Percentiles rank a stretch among this genome's conserved stretches.
Conservation (phyloP, 2,113 vertebrate species). For the Centropus bengalensis region DNA sequence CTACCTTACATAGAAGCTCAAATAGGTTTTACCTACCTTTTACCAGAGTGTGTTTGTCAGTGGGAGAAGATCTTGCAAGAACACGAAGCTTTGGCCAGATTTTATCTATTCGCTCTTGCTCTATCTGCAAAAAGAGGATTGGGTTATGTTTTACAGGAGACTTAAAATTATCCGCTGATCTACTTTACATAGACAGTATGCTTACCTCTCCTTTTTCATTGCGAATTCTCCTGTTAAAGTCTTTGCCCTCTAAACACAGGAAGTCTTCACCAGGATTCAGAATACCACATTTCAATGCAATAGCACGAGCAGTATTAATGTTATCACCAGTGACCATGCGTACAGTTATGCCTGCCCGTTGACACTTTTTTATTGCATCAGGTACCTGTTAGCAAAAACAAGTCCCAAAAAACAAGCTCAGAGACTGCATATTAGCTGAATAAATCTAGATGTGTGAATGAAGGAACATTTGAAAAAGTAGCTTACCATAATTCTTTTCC, state of each 20-base stretch:
- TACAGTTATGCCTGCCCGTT: slow-evolving; percentile 96
- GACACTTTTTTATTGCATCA: slow-evolving; percentile 96
- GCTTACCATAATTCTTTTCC: neutral
- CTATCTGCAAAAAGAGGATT: slow-evolving; percentile 85
- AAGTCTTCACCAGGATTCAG: slow-evolving; percentile 95
- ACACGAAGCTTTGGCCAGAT: slow-evolving; percentile 98
- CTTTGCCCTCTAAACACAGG: slow-evolving; percentile 95
- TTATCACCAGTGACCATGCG: slow-evolving; percentile 99
- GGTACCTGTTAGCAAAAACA: slow-evolving; percentile 82
- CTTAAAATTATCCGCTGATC: neutral
- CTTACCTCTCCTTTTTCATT: slow-evolving; percentile 98
- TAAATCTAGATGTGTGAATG: neutral
- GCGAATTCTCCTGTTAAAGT: slow-evolving; percentile 97
- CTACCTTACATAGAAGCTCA: neutral
- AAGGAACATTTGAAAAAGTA: neutral
- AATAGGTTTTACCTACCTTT: slow-evolving; percentile 84
- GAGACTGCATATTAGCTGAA: neutral
- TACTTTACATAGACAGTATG: neutral
- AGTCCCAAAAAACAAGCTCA: neutral
- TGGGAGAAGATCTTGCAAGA: slow-evolving; percentile 96
- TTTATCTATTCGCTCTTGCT: slow-evolving; percentile 97
- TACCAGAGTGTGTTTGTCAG: slow-evolving; percentile 97
- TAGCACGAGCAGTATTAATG: slow-evolving; percentile 97
- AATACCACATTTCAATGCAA: slow-evolving; percentile 95
- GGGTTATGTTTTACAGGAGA: neutral